Conservation (phyloP, 2,888 invertebrate species). For the Tetropium fuscum region DNA sequence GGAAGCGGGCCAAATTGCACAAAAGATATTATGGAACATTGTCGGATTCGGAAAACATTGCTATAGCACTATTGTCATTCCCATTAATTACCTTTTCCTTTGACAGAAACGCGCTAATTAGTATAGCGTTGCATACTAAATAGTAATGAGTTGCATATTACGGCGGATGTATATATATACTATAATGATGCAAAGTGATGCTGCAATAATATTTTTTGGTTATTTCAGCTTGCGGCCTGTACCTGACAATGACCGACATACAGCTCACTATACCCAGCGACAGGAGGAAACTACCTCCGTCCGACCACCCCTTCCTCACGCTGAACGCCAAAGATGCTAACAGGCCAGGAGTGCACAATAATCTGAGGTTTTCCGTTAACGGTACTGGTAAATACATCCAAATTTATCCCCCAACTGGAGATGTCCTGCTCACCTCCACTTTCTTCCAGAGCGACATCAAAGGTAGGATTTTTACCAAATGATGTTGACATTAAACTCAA, state of each 20-base stretch:
- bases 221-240: conserved; percentile 55
- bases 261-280: conserved; percentile 53
- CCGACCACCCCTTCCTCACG: conserved; percentile 50
- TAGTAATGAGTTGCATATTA: neutral
- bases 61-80: too few relatives aligned
- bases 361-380: conserved; percentile 45
- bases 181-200: neutral
- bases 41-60: too few relatives aligned
- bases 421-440: conserved; percentile 45
- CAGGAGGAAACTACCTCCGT: conserved; percentile 42
- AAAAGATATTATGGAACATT: too few relatives aligned
- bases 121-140: too few relatives aligned
- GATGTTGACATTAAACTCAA: too few relatives aligned
- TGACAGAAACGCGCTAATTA: too few relatives aligned
- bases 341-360: conserved; percentile 14
- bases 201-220: conserved; percentile 26
- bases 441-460: conserved; percentile 38
- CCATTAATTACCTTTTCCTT: too few relatives aligned
- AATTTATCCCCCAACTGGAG: conserved; percentile 48
- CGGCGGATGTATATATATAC: neutral
- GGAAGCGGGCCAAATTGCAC: too few relatives aligned
- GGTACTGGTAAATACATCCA: conserved; percentile 43
- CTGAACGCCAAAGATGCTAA: conserved; percentile 44
- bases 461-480: conserved; percentile 40
- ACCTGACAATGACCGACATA: conserved; percentile 59